phyloP scores from a whole-genome alignment of 1,140 invertebrate genomes.

The Lepidurus apus region DNA sequence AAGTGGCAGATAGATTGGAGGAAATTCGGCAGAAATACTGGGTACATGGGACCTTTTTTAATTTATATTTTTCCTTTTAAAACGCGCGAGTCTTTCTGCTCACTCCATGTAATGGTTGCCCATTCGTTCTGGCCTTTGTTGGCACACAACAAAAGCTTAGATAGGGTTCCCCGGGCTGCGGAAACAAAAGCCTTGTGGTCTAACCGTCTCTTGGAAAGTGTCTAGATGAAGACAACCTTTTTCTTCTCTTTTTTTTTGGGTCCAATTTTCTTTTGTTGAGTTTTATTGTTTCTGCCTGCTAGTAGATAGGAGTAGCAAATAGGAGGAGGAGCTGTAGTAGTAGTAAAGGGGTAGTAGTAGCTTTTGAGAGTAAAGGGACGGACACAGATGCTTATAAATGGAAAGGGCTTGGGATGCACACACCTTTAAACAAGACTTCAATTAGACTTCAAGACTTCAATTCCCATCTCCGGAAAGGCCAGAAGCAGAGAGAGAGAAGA shows the following conservation, averaged over 20 bases:
- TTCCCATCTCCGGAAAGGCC: not conserved
- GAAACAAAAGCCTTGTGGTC: not conserved
- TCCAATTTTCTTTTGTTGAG: not conserved
- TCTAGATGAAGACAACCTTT: not conserved
- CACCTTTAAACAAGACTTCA: too few species aligned
- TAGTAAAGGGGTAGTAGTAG: too few species aligned
- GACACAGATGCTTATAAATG: too few species aligned
- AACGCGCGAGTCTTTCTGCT: not conserved
- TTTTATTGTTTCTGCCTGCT: not conserved
- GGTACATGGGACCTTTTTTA: too few species aligned
- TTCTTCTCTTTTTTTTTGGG: not conserved
- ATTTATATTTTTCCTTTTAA: too few species aligned
- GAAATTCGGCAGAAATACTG: too few species aligned
- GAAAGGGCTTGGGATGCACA: too few species aligned
- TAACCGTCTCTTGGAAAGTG: not conserved
- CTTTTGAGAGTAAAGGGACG: too few species aligned
- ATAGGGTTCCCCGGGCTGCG: not conserved
- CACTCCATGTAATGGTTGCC: not conserved
- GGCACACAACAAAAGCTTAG: constrained; percentile 6
- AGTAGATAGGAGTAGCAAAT: not conserved
- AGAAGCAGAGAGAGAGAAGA: not conserved
- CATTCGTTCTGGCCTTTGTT: constrained; percentile 19
- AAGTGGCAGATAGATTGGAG: too few species aligned
- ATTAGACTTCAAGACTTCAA: too few species aligned
- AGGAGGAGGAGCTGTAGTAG: too few species aligned